These are phyloP conservation scores for Cosmopolites sordidus DNA, from an alignment of 2,888 invertebrate genomes.

Conservation along the genomic window DNA sequence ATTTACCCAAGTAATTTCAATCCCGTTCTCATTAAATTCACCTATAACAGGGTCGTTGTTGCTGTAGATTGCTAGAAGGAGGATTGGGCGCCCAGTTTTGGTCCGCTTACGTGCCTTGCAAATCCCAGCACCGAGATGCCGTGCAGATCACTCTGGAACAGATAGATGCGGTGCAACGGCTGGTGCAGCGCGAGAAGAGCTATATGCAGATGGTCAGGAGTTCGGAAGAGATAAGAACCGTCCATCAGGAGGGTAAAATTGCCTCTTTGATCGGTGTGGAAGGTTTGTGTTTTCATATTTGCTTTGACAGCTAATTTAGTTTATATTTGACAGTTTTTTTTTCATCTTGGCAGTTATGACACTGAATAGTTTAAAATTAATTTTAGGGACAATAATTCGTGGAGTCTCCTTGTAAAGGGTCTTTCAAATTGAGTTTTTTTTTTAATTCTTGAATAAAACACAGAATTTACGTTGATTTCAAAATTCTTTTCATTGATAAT, in stretches of 20 bases:
- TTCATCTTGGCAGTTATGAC: no score
- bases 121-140: constrained; percentile 76
- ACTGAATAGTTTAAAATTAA: no score
- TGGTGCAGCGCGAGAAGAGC: constrained; percentile 69
- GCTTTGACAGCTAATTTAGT: no score
- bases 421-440: no score
- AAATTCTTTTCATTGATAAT: no score
- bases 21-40: neutral
- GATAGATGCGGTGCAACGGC: constrained; percentile 75
- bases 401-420: no score
- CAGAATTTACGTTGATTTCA: no score
- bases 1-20: constrained; percentile 73
- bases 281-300: constrained; percentile 50
- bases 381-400: no score
- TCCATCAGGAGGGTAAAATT: constrained; percentile 72
- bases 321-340: no score
- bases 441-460: no score
- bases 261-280: constrained; percentile 88
- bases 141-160: constrained; percentile 79
- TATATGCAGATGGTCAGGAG: constrained; percentile 70
- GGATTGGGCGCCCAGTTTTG: constrained; percentile 84
- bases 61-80: constrained; percentile 28
- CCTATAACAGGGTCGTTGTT: neutral
- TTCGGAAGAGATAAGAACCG: constrained; percentile 65
- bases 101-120: constrained; percentile 85